A percentile compares a stretch with the other conserved stretches of the same genome.
Evolutionary conservation across 2,888 invertebrate species (phyloP).

Genomic region (Acanthosepion esculentum): DNA sequence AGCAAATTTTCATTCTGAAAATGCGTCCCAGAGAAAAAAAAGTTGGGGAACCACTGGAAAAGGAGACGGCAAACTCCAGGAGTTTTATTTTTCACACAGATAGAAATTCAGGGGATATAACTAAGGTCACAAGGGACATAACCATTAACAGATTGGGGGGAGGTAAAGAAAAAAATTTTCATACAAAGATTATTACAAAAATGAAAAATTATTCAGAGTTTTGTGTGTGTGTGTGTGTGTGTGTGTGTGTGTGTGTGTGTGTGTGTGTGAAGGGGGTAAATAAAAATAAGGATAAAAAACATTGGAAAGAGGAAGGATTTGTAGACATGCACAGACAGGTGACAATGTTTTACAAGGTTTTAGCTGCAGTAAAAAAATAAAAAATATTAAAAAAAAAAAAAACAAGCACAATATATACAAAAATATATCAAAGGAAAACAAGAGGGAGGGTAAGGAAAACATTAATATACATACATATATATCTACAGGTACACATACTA

Average conservation of each 20-base stretch:
- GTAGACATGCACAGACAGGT: neutral
- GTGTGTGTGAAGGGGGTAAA: too few relatives aligned
- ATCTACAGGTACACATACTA: neutral
- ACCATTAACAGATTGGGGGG: neutral
- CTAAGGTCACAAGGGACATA: neutral
- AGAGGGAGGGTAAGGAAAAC: neutral
- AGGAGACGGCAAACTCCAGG: too few relatives aligned
- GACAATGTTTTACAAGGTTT: neutral
- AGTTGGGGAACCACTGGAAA: too few relatives aligned
- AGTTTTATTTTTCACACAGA: too few relatives aligned
- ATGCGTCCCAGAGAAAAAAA: too few relatives aligned
- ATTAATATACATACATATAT: constrained; percentile 15
- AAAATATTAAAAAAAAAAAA: neutral
- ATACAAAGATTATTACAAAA: neutral
- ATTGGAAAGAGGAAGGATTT: neutral
- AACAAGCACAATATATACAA: neutral
- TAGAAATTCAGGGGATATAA: neutral
- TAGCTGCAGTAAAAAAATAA: neutral
- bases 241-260: too few relatives aligned
- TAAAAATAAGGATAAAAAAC: neutral
- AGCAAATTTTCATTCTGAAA: too few relatives aligned
- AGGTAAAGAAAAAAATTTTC: neutral
- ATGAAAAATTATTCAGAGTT: neutral
- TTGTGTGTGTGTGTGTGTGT: too few relatives aligned
- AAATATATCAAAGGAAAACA: neutral